Conservation (phyloP, 1,140 invertebrate species). For the Caenorhabditis remanei region DNA sequence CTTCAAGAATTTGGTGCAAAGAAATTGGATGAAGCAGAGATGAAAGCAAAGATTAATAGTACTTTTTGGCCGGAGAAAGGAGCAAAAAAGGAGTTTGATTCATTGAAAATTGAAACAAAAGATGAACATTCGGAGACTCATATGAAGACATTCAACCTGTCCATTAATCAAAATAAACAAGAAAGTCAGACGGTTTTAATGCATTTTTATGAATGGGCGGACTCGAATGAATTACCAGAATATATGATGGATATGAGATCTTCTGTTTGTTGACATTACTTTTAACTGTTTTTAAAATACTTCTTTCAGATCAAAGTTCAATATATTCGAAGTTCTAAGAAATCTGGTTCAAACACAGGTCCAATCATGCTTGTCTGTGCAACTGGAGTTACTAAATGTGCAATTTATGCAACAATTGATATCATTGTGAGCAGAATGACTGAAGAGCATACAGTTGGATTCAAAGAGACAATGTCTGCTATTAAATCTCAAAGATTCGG, state of each 20-base stretch:
- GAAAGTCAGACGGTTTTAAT: conserved; percentile 12
- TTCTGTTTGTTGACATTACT: neutral
- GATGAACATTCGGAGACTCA: conserved; percentile 44
- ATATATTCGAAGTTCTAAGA: conserved; percentile 16
- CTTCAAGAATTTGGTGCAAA: conserved; percentile 17
- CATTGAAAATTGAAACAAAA: conserved; percentile 10
- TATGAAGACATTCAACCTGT: conserved; percentile 28
- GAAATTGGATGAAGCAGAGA: neutral
- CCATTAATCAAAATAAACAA: neutral
- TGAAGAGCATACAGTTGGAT: conserved; percentile 39
- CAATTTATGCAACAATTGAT: conserved; percentile 41
- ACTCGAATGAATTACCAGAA: neutral
- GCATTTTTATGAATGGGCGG: conserved; percentile 41
- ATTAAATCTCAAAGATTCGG: conserved; percentile 29
- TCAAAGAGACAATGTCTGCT: conserved; percentile 39
- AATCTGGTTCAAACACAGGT: conserved; percentile 4
- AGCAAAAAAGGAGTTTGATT: neutral
- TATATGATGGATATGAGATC: conserved; percentile 48
- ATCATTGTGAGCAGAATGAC: conserved; percentile 44
- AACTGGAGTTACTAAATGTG: conserved; percentile 23
- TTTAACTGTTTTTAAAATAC: neutral
- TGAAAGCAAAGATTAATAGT: conserved; percentile 6
- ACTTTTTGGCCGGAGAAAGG: conserved; percentile 42
- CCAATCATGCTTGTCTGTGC: conserved; percentile 42
- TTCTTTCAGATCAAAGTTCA: conserved; percentile 32